phyloP scores from a whole-genome alignment of 2,797 vertebrate genomes.

The Ctenosaura bakeri region DNA sequence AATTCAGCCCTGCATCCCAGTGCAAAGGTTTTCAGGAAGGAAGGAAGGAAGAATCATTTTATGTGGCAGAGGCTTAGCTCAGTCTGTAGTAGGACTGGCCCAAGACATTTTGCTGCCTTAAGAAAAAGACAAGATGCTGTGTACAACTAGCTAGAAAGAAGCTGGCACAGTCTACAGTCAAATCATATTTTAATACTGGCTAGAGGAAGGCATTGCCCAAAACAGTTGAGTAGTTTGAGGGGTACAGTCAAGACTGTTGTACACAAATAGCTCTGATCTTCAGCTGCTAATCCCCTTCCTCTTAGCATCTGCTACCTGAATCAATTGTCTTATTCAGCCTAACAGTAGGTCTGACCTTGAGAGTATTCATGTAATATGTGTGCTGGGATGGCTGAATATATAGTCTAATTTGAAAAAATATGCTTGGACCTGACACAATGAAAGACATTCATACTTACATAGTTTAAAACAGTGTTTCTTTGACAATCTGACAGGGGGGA shows the following conservation, averaged over 20 bases:
- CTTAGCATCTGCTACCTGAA: not conserved
- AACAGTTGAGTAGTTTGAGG: not conserved
- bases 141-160: not conserved
- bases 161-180: not conserved
- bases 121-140: not conserved
- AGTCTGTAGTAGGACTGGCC: not conserved
- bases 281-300: not conserved
- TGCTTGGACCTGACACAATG: not conserved
- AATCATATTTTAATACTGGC: not conserved
- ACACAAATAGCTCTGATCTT: not conserved
- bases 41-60: not conserved
- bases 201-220: not conserved
- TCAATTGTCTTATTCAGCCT: not conserved
- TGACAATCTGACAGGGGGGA: too few relatives aligned
- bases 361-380: not conserved
- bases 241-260: not conserved
- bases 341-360: not conserved
- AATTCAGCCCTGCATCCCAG: not conserved
- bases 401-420: not conserved
- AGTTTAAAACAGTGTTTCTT: not conserved
- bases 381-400: not conserved
- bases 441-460: not conserved
- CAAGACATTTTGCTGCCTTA: too few relatives aligned
- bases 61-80: not conserved
- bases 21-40: not conserved